Base-by-base conservation (phyloP, 1,140 invertebrate species). In the Drosophila nikananu region DNA sequence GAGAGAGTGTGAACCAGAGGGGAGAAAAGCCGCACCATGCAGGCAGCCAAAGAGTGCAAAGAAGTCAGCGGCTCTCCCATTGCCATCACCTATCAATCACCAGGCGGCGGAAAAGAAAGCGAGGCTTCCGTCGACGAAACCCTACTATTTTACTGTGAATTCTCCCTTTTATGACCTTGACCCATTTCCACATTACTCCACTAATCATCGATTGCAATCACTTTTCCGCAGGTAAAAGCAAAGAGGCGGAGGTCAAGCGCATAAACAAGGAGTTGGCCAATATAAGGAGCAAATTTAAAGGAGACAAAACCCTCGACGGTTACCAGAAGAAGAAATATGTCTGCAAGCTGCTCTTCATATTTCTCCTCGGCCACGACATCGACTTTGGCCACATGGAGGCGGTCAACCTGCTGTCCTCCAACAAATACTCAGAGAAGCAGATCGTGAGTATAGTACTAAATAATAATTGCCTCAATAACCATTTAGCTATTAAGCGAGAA, bases 301-400 rank as follows among this genome's bases (percentile, higher is more conserved):
- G 99, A 64, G 99, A 99, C 94, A 99, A 99, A 95, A 99, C 99
- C 37, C 94, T 99, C 39, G 99, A 99, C 95, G 99, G 99, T 21
- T 99, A 99, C 94, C 99, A 99, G 93, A 99, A 99, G 95, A 99
- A 99, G 95, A 99, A 99, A 94, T 99, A 99, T 96, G 99, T 99
- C 39, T 99, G 99, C 95, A 99, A 99, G 94, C 94, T 99, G 65
- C 94, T 99, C 25, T 99, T 99, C 94, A 99, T 99, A 91, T 99
- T 99, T 94, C 94, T 99, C 49, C 95, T 99, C 73, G 97, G 99
- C 57, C 99, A 99, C 95, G 99, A 99, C 94, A 99, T 99, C 94
- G 99, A 99, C 94, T 99, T 99, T 94, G 99, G 99, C 62, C 99
- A 99, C 94, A 99, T 99, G 99, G 99, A 99, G 94, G 99, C 99